Percentiles rank a stretch among this genome's conserved stretches.
Conservation (phyloP, 2,888 invertebrate genomes). For the Ochropleura plecta region DNA sequence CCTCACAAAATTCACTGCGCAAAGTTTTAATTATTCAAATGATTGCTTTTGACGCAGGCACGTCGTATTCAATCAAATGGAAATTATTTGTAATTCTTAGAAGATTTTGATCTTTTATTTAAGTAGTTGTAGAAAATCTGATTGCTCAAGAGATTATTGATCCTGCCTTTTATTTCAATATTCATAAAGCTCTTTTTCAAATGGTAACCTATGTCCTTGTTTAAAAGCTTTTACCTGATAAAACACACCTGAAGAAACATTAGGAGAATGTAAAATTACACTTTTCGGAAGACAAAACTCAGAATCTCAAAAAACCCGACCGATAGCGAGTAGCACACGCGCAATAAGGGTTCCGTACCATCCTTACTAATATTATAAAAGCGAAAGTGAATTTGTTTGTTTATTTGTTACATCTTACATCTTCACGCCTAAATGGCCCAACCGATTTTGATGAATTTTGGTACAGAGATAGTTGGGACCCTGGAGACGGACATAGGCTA, state of each 20-base stretch:
- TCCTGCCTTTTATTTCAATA: not conserved
- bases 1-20: slow-evolving; percentile 57
- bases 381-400: too few relatives aligned
- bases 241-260: not conserved
- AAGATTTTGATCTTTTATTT: slow-evolving; percentile 15
- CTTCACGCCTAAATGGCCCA: too few relatives aligned
- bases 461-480: too few relatives aligned
- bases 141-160: not conserved
- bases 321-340: too few relatives aligned
- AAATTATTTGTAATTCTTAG: slow-evolving; percentile 3
- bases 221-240: not conserved
- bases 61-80: slow-evolving; percentile 29
- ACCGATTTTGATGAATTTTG: too few relatives aligned
- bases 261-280: not conserved
- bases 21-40: slow-evolving; percentile 63
- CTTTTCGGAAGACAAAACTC: not conserved
- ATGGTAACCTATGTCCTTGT: not conserved
- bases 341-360: too few relatives aligned
- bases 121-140: not conserved
- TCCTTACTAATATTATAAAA: too few relatives aligned
- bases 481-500: too few relatives aligned
- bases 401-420: too few relatives aligned
- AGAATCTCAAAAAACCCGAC: not conserved
- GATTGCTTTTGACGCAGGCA: slow-evolving; percentile 44
- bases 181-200: not conserved